phyloP scores from a whole-genome alignment of 1,140 invertebrate genomes.

The Oryzaephilus surinamensis region DNA sequence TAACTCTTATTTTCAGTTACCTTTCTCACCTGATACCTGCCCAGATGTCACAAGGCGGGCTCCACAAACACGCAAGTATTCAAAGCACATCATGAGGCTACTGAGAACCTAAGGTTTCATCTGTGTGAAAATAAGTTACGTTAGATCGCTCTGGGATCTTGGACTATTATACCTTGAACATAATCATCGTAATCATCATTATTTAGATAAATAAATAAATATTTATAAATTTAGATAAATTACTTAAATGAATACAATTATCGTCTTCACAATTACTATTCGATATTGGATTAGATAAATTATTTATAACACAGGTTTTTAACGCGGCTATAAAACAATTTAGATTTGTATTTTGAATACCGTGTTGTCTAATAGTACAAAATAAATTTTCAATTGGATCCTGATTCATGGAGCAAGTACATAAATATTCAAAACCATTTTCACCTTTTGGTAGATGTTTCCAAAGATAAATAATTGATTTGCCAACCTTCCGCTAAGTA shows the following conservation, averaged over 20 bases:
- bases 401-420: not conserved
- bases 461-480: slow-evolving; percentile 2
- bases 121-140: too few relatives aligned
- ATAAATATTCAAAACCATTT: not conserved
- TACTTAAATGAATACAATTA: not conserved
- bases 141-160: too few relatives aligned
- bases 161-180: too few relatives aligned
- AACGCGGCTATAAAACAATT: slow-evolving; percentile 3
- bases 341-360: slow-evolving; percentile 4
- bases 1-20: too few relatives aligned
- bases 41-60: too few relatives aligned
- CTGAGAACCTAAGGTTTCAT: too few relatives aligned
- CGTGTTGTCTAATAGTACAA: slow-evolving; percentile 5
- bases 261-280: slow-evolving; percentile 3
- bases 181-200: too few relatives aligned
- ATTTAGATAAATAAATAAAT: too few relatives aligned
- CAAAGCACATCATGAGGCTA: too few relatives aligned
- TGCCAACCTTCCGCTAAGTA: not conserved
- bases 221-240: not conserved
- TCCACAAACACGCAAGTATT: too few relatives aligned
- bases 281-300: not conserved
- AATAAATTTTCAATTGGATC: slow-evolving; percentile 4
- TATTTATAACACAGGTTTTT: slow-evolving; percentile 1
- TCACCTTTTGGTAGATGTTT: not conserved
- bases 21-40: too few relatives aligned